These are phyloP conservation scores for Autographa gamma DNA, from an alignment of 2,888 invertebrate species.

Conservation along the genomic window DNA sequence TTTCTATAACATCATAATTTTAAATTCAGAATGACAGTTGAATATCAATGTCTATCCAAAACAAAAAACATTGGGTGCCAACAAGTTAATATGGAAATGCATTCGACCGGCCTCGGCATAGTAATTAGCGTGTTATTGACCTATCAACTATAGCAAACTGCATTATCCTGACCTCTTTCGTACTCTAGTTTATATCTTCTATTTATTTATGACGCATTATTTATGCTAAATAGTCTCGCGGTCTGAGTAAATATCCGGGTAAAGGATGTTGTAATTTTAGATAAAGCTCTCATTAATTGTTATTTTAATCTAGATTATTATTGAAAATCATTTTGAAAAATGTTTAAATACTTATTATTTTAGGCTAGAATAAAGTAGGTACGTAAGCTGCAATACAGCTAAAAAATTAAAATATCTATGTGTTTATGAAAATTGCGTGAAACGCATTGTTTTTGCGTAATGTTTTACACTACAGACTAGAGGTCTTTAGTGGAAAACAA, in stretches of 20 bases:
- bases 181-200: neutral
- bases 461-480: no score
- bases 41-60: neutral
- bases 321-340: no score
- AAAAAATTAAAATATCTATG: no score
- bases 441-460: no score
- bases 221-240: neutral
- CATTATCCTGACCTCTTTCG: neutral
- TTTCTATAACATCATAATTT: neutral
- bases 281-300: neutral
- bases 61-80: neutral
- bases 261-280: neutral
- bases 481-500: no score
- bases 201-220: neutral
- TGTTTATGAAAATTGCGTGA: no score
- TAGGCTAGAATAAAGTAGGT: no score
- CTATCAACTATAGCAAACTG: constrained; percentile 14
- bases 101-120: constrained; percentile 15
- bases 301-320: neutral
- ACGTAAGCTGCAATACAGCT: no score
- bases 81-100: constrained; percentile 19
- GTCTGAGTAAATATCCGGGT: neutral
- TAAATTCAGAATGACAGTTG: neutral
- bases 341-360: no score
- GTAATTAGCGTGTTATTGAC: constrained; percentile 29